Evolutionary conservation across 1,140 invertebrate species (phyloP).

Genomic region (Macrocentrus cingulum): DNA sequence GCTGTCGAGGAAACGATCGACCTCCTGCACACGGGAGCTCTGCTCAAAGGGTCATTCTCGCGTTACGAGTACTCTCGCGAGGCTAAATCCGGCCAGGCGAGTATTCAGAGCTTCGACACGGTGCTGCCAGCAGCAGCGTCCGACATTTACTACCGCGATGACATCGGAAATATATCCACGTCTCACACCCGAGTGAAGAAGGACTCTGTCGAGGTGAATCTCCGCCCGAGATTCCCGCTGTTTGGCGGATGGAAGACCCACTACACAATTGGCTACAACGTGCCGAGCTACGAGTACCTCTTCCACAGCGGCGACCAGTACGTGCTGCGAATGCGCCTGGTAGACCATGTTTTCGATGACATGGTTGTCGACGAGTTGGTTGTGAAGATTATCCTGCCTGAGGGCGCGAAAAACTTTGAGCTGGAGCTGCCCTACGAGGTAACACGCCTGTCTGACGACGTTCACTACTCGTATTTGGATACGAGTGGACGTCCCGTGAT

Average conservation of each 20-base stretch:
- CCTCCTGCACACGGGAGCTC: slow-evolving; percentile 88
- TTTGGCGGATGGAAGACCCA: slow-evolving; percentile 99
- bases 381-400: slow-evolving; percentile 92
- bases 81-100: slow-evolving; percentile 78
- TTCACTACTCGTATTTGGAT: slow-evolving; percentile 95
- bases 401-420: slow-evolving; percentile 83
- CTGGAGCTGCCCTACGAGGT: slow-evolving; percentile 83
- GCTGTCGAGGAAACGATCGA: slow-evolving; percentile 95
- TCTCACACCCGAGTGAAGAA: slow-evolving; percentile 85
- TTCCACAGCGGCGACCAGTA: slow-evolving; percentile 81
- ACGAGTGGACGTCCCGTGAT: slow-evolving; percentile 90
- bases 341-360: slow-evolving; percentile 97
- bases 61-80: slow-evolving; percentile 94
- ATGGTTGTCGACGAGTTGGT: slow-evolving; percentile 91
- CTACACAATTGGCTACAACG: slow-evolving; percentile 95
- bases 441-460: slow-evolving; percentile 71
- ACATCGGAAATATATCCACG: slow-evolving; percentile 99
- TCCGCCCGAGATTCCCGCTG: slow-evolving; percentile 93
- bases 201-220: slow-evolving; percentile 92
- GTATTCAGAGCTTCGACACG: slow-evolving; percentile 92
- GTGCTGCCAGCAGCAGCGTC: slow-evolving; percentile 85
- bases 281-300: slow-evolving; percentile 95
- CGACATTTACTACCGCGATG: slow-evolving; percentile 94
- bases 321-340: slow-evolving; percentile 84
- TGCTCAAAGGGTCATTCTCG: slow-evolving; percentile 93